Base-by-base conservation (phyloP, 2,888 invertebrate genomes). In the Tipula helvola region DNA sequence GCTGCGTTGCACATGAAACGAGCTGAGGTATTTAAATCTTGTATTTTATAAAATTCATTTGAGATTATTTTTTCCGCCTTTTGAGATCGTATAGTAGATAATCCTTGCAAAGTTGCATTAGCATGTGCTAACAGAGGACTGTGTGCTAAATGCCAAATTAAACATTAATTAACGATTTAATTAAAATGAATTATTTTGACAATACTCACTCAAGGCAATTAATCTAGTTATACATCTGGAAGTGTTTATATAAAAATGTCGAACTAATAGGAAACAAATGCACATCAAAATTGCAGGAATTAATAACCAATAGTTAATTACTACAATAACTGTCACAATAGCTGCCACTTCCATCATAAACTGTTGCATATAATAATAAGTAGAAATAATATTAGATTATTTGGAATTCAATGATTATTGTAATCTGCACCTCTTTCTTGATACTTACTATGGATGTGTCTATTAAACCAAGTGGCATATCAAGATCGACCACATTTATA, bases 1-100 rank as follows among this genome's bases (percentile, higher is more conserved):
- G 97, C 95, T 0, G 96, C 95, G 52, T 99, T 94, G 90, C 97
- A 97, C 87, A 97, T 92, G 90, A 93, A 93, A 95, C 95, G 96
- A 0, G 96, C 94, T 0, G 96, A 94, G 0, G 95, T 95, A 89
- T 97, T 96, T 0, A 92, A 89, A 89, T 94, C 94, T 89, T 94
- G 94, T 88, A 93, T 93, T 28, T 92, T 91, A 89, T 95, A 94
- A 89, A 95, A 95, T 88, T 95, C 94, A 52, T 90, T 90, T 44
- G 93, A 93, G 87, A 96, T 93, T 13, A 93, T 92, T 13, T 93
- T 91, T 90, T 95, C 93, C 0, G 94, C 95, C 87, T 93, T 92
- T 88, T 95, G 94, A 0, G 96, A 95, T 88, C 96, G 92, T 36
- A 97, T 95, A 0, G 96, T 96, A 16, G 95, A 93, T 1, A 97